These are phyloP conservation scores for Drosophila testacea DNA, from an alignment of 2,888 invertebrate species.

Conservation along the genomic window DNA sequence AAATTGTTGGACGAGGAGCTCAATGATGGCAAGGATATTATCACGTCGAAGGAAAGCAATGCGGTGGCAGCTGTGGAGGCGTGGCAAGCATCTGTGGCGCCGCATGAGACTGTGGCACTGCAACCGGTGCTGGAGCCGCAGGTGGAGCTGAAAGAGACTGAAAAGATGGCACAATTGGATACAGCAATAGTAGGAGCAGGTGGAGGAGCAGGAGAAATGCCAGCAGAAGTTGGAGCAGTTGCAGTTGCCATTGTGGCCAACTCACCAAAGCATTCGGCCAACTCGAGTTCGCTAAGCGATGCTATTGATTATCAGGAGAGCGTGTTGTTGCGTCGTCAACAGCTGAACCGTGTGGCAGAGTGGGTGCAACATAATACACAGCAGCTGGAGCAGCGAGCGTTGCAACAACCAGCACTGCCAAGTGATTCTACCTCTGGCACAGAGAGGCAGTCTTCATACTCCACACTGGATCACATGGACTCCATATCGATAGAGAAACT, in stretches of 20 bases:
- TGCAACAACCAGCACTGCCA: conserved; percentile 58
- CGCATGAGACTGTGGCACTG: conserved; percentile 58
- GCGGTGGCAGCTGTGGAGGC: conserved; percentile 70
- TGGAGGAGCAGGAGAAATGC: background rate
- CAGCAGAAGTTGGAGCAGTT: background rate
- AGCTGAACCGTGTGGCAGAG: conserved; percentile 90
- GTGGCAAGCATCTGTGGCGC: conserved; percentile 70
- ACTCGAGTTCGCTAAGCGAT: conserved; percentile 84
- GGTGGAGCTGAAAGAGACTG: conserved; percentile 69
- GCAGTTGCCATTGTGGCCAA: conserved; percentile 28
- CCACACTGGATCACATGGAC: conserved; percentile 82
- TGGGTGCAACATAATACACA: conserved; percentile 90
- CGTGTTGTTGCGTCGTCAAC: conserved; percentile 87
- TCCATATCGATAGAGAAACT: conserved; percentile 83
- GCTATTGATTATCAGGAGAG: conserved; percentile 84
- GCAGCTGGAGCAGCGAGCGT: conserved; percentile 84
- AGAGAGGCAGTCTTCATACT: conserved; percentile 78
- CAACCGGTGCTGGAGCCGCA: conserved; percentile 74
- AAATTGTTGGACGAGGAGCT: conserved; percentile 84
- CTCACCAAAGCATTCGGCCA: conserved; percentile 81
- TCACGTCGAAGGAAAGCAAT: conserved; percentile 82
- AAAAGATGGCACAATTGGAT: conserved; percentile 37
- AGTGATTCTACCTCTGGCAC: conserved; percentile 74
- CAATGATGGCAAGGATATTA: conserved; percentile 84
- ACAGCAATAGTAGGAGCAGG: background rate